Evolutionary conservation across 2,113 vertebrate species (phyloP).

Genomic region (Otus sunia): DNA sequence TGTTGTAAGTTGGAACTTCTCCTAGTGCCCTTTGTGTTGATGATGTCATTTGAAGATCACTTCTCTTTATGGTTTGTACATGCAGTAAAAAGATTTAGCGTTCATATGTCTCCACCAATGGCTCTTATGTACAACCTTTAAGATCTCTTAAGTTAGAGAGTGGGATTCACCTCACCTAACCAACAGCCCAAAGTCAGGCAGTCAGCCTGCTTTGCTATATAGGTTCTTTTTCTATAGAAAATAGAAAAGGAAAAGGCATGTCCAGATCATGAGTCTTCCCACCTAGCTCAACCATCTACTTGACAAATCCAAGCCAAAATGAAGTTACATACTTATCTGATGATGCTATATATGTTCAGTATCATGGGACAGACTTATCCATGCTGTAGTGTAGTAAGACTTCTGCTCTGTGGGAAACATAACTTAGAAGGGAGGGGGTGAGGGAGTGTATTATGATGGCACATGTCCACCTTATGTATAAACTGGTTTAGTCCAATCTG

Average conservation of each 20-base stretch:
- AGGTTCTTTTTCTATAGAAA: neutral
- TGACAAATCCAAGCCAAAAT: neutral
- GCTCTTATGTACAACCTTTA: neutral
- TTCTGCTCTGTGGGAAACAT: neutral
- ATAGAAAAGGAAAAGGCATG: neutral
- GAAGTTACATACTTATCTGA: neutral
- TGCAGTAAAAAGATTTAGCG: neutral
- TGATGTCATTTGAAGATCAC: conserved; percentile 60
- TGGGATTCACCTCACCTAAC: neutral
- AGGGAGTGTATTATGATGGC: neutral
- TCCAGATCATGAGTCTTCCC: neutral
- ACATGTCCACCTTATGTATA: neutral
- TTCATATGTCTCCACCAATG: neutral
- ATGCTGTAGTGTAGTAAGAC: neutral
- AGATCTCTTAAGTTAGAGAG: neutral
- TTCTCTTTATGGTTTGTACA: neutral
- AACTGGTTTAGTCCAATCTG: neutral
- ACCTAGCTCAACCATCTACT: neutral
- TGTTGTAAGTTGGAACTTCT: conserved; percentile 39
- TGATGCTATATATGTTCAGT: neutral
- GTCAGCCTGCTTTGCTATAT: neutral
- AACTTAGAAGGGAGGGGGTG: neutral
- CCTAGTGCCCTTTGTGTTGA: conserved; percentile 54
- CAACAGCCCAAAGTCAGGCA: neutral
- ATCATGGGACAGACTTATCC: neutral